Conservation (phyloP, 2,888 invertebrate genomes). For the Xestia rhomboidea region DNA sequence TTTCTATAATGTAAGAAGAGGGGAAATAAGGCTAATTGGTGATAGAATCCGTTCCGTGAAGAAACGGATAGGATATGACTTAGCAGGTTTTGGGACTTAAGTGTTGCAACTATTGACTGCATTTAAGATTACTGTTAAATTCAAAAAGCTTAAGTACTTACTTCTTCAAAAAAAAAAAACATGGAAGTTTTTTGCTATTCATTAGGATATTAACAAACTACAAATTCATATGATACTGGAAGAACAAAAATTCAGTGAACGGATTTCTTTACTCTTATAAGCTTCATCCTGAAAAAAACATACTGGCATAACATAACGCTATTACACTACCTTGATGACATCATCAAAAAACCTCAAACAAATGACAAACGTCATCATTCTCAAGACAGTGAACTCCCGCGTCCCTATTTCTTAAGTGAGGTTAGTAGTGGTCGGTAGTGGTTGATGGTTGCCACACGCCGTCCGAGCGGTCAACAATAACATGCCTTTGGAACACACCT, state of each 20-base stretch:
- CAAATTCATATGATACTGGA: background rate
- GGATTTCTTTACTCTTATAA: background rate
- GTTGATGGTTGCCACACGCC: conserved; percentile 23
- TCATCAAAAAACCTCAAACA: conserved; percentile 1
- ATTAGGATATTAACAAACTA: background rate
- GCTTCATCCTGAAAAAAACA: background rate
- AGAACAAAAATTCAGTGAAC: background rate
- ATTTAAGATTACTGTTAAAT: background rate
- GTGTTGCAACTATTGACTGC: background rate
- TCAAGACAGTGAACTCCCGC: conserved; percentile 40
- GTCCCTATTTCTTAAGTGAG: background rate
- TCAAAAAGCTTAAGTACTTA: background rate
- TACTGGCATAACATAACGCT: background rate
- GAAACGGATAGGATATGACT: conserved; percentile 34
- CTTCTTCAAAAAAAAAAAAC: no score
- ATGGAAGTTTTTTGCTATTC: no score
- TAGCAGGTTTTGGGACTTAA: conserved; percentile 1
- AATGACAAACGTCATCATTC: conserved; percentile 37
- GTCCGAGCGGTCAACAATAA: conserved; percentile 78
- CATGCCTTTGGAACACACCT: conserved; percentile 74
- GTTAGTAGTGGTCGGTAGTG: conserved; percentile 12
- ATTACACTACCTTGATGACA: background rate
- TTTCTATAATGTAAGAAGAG: conserved; percentile 8
- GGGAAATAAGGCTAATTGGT: conserved; percentile 23
- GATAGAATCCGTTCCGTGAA: conserved; percentile 3